Conservation (phyloP, 2,888 invertebrate genomes). For the Phytoseiulus persimilis region DNA sequence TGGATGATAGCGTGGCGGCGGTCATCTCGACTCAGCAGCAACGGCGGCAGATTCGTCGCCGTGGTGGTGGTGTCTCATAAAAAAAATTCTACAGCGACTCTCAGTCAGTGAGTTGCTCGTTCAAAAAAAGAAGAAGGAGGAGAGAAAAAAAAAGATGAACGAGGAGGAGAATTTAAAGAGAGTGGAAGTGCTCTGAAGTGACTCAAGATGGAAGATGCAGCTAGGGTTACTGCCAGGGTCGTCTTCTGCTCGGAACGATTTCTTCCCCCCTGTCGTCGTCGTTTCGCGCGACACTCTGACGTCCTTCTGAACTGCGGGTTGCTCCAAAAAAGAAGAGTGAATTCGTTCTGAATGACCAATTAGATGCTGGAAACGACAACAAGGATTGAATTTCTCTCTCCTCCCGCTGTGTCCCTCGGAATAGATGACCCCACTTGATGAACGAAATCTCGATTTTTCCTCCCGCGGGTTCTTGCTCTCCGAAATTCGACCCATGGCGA, state of each 20-base stretch:
- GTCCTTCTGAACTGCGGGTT: neutral
- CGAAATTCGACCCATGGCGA: too few relatives aligned
- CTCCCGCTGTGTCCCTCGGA: neutral
- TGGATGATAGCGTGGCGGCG: neutral
- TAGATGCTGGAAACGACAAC: neutral
- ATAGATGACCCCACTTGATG: neutral
- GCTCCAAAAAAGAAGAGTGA: neutral
- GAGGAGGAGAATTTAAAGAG: neutral
- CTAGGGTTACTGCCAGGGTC: neutral
- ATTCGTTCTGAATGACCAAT: neutral
- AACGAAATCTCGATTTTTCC: too few relatives aligned
- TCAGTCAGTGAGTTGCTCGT: neutral
- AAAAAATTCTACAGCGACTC: neutral
- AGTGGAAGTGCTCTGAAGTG: neutral
- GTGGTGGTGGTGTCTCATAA: neutral
- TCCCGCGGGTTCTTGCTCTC: too few relatives aligned
- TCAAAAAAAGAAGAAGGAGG: neutral
- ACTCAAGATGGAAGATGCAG: neutral
- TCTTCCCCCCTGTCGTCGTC: neutral
- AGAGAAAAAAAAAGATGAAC: too few relatives aligned
- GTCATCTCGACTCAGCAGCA: neutral
- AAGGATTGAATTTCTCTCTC: neutral
- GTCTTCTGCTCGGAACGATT: neutral
- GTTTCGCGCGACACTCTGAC: neutral
- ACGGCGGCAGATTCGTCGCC: neutral